Percentiles rank a stretch among this genome's conserved stretches.
These are phyloP conservation scores for Strongylocentrotus purpuratus DNA, from an alignment of 35 echinoderm and acorn worm genomes.

Conservation along the genomic window DNA sequence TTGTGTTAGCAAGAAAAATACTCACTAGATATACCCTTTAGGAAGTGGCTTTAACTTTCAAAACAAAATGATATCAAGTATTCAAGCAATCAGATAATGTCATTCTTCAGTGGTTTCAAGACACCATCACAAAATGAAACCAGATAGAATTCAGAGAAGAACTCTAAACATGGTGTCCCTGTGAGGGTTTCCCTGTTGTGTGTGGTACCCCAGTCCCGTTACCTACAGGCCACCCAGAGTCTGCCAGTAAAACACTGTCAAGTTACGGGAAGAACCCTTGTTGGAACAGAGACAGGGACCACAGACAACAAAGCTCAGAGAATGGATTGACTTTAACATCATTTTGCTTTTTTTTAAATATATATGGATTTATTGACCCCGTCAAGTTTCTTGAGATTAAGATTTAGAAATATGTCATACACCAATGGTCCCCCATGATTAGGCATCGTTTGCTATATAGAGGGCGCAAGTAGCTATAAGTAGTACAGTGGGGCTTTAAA, in stretches of 20 bases:
- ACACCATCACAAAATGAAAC: neutral
- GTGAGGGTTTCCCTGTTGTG: neutral
- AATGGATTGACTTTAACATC: slow-evolving; percentile 87
- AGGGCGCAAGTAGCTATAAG: too few relatives aligned
- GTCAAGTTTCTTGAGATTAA: too few relatives aligned
- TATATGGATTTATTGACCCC: neutral
- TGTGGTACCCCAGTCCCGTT: slow-evolving; percentile 25
- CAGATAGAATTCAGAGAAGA: neutral
- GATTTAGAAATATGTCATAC: too few relatives aligned
- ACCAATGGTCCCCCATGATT: too few relatives aligned
- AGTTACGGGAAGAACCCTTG: neutral
- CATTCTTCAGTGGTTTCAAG: slow-evolving; percentile 43
- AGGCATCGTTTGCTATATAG: too few relatives aligned
- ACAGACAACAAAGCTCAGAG: slow-evolving; percentile 66
- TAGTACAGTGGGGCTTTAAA: too few relatives aligned
- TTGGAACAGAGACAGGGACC: neutral
- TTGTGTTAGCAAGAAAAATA: too few relatives aligned
- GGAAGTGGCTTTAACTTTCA: too few relatives aligned
- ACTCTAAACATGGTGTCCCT: neutral
- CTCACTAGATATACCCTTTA: too few relatives aligned
- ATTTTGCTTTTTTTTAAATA: slow-evolving; percentile 25
- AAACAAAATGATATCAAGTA: too few relatives aligned
- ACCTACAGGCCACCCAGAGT: slow-evolving; percentile 33
- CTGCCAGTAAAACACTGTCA: slow-evolving; percentile 48
- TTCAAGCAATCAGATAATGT: slow-evolving; percentile 29